A percentile compares a stretch with the other conserved stretches of the same genome.
Conservation (phyloP, 2,888 invertebrate species). For the Paralinhomoeus sp. region DNA sequence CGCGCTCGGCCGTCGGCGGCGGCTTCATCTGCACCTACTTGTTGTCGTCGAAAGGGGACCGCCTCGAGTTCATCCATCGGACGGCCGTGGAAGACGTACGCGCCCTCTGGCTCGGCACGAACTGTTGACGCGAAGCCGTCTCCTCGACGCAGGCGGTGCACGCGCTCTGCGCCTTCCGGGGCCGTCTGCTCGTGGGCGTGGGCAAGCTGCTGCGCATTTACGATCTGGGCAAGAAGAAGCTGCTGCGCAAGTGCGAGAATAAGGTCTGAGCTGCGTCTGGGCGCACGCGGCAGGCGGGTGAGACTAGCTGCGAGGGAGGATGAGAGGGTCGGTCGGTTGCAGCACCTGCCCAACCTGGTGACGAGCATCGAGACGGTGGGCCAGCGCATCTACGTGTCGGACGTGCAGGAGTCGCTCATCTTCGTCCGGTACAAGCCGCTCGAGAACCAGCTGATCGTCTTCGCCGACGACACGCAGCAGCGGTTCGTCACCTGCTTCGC, state of each 20-base stretch:
- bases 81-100: slow-evolving; percentile 37
- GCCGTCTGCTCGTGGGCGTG: slow-evolving; percentile 67
- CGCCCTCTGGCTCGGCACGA: neutral
- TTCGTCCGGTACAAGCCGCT: slow-evolving; percentile 76
- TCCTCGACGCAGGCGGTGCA: slow-evolving; percentile 27
- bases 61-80: slow-evolving; percentile 70
- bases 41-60: slow-evolving; percentile 41
- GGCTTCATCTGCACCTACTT: slow-evolving; percentile 25
- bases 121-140: neutral
- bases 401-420: slow-evolving; percentile 87
- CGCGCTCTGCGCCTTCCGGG: slow-evolving; percentile 70
- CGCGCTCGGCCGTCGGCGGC: slow-evolving; percentile 33
- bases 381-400: slow-evolving; percentile 74
- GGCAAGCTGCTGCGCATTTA: slow-evolving; percentile 75
- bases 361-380: slow-evolving; percentile 79
- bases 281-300: too few relatives aligned
- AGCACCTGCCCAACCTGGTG: slow-evolving; percentile 83
- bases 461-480: slow-evolving; percentile 92
- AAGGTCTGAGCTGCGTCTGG: slow-evolving; percentile 33
- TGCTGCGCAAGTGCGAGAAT: slow-evolving; percentile 90
- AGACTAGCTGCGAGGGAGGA: too few relatives aligned
- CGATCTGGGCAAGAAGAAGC: slow-evolving; percentile 83
- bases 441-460: slow-evolving; percentile 90
- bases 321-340: slow-evolving; percentile 26
- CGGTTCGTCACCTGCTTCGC: slow-evolving; percentile 80